These are phyloP conservation scores for Pocillopora grandis DNA, from an alignment of 92 coral and sea anemone species.

Conservation along the genomic window DNA sequence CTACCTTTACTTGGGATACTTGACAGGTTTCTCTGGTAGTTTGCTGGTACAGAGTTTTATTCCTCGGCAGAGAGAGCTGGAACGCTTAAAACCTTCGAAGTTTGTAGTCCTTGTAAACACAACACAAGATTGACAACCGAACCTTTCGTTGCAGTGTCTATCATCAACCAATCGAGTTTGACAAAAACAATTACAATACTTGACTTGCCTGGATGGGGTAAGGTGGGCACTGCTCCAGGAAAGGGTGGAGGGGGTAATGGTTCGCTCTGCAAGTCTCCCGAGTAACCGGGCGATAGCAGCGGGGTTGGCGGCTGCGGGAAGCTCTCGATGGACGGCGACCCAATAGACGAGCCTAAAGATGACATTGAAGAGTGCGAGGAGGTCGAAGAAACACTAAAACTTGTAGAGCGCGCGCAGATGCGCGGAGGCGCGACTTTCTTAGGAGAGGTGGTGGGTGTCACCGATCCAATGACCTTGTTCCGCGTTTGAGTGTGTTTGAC, in stretches of 20 bases:
- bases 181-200: too few relatives aligned
- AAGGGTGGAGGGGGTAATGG: constrained; percentile 92
- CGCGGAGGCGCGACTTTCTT: constrained; percentile 60
- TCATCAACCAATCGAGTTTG: not conserved
- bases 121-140: not conserved
- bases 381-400: constrained; percentile 85
- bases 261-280: constrained; percentile 60
- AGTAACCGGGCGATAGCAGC: constrained; percentile 55
- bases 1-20: too few relatives aligned
- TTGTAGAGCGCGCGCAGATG: constrained; percentile 74
- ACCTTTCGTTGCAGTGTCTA: not conserved
- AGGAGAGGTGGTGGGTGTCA: constrained; percentile 76
- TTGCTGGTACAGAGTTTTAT: too few relatives aligned
- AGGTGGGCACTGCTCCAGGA: constrained; percentile 79
- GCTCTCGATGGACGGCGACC: constrained; percentile 89
- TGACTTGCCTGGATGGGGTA: constrained; percentile 47
- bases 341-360: constrained; percentile 87
- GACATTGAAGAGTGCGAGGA: constrained; percentile 96
- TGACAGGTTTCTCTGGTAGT: too few relatives aligned
- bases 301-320: constrained; percentile 97
- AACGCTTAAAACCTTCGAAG: too few relatives aligned
- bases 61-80: too few relatives aligned
- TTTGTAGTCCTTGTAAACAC: not conserved
- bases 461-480: constrained; percentile 46
- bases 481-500: constrained; percentile 71